Evolutionary conservation across 2,113 vertebrate genomes (phyloP).

Genomic region (Patagioenas fasciata): DNA sequence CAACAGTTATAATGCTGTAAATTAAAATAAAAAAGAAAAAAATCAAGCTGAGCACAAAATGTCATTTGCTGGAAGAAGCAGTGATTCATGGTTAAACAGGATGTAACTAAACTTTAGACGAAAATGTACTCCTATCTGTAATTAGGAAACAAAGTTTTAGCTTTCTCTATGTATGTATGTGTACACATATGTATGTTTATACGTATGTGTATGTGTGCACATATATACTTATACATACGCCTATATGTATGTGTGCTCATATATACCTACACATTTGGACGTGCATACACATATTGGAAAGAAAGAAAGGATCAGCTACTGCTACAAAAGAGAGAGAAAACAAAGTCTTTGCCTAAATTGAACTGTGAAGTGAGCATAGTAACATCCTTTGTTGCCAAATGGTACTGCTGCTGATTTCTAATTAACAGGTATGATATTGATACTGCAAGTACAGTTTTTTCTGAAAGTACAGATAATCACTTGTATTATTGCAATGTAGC

Average conservation of each 20-base stretch:
- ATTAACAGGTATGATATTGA: neutral
- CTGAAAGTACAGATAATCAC: neutral
- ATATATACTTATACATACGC: too few relatives aligned
- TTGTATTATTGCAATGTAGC: neutral
- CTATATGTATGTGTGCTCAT: too few relatives aligned
- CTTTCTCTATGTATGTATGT: neutral
- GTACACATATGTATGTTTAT: too few relatives aligned
- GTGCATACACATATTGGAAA: neutral
- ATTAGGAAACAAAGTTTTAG: neutral
- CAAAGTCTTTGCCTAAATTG: neutral
- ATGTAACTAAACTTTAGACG: neutral
- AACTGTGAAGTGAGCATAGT: accelerated
- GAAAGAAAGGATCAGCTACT: neutral
- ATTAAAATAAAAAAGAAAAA: neutral
- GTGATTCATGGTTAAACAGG: neutral
- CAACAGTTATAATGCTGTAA: neutral
- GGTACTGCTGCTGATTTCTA: neutral
- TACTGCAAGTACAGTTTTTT: neutral
- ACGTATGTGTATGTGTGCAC: too few relatives aligned
- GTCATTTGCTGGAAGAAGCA: neutral
- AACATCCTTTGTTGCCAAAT: neutral
- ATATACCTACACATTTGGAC: too few relatives aligned
- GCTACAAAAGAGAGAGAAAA: neutral
- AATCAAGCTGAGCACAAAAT: neutral
- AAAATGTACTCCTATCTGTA: neutral